A percentile compares a stretch with the other conserved stretches of the same genome.
phyloP scores from a whole-genome alignment of 2,888 invertebrate species.

The Patella pellucida region DNA sequence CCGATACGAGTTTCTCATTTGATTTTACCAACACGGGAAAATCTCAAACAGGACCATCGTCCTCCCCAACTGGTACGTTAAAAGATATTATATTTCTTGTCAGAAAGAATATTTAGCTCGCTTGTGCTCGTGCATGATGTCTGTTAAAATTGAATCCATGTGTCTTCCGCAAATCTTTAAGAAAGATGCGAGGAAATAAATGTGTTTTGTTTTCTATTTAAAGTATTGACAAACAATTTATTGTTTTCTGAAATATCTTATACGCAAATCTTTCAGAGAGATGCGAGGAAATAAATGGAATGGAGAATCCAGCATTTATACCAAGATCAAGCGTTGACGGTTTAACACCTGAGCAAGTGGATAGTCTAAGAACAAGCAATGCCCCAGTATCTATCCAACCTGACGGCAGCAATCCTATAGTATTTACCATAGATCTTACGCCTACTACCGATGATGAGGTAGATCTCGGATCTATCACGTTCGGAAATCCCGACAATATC shows the following conservation, averaged over 20 bases:
- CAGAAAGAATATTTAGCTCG: too few species aligned
- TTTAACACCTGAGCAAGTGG: neutral
- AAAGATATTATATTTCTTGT: too few species aligned
- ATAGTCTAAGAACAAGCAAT: neutral
- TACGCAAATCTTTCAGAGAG: neutral
- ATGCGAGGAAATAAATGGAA: neutral
- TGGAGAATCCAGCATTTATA: neutral
- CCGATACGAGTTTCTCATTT: too few species aligned
- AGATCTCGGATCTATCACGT: neutral
- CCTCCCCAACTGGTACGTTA: too few species aligned
- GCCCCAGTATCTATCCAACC: neutral
- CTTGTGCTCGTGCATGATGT: too few species aligned
- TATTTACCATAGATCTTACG: neutral
- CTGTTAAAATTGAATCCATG: too few species aligned
- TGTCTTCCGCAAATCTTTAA: neutral
- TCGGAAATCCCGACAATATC: neutral
- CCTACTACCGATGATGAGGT: neutral
- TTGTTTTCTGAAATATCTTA: too few species aligned
- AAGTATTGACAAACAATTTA: too few species aligned
- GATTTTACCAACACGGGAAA: too few species aligned
- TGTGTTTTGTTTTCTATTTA: too few species aligned
- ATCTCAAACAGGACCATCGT: too few species aligned
- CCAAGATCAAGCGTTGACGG: neutral
- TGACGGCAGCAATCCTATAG: neutral
- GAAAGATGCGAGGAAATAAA: neutral